Evolutionary conservation across 2,888 invertebrate genomes (phyloP), one percentile per base, ranked within the genome.

Genomic region (Agrochola lota): DNA sequence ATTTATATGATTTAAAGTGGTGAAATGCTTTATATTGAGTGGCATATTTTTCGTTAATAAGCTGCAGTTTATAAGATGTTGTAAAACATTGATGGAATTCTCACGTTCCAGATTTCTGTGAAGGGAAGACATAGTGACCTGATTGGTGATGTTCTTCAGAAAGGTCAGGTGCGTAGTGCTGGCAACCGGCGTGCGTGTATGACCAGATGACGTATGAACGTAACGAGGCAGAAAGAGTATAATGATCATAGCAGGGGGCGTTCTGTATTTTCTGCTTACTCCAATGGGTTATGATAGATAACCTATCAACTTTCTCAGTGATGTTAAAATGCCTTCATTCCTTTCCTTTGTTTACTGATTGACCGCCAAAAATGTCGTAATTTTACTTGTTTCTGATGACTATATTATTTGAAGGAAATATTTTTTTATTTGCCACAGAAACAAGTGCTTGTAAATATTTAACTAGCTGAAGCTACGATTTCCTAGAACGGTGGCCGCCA

Each of bases 1-100:
- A 52, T 52, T 20, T 52, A 52, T 30, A 2, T n/a, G 26, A 49
- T 78, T 68, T 71, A 73, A 63, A 72, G 64, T 57, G 6, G 30
- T 30, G 5, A 26, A 64, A 43, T 8, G 1, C 15, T 57, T 43
- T 55, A 57, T 46, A 17, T 57, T 17, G 0, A 23, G 35, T 7
- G 17, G 23, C 15, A 23, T 43, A 17, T 46, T 23, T 55, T 70
- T 26, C 12, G 4, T 35, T 62, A n/a, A 23, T 26, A 8, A 23
- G 5, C 3, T 17, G 15, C 46, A 9, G 17, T 23, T 46, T 71
- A 30, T 23, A 43, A 0, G 17, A n/a, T 35, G 1, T 49, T 78
- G 15, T 66, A 8, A 30, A 40, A 8, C 3, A 4, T 43, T 20
- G 7, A 46, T 55, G 12, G 17, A 43, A 43, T n/a, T 30, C 20